Evolutionary conservation across 2,797 vertebrate genomes (phyloP), one percentile per base, ranked within the genome.

Genomic region (Chromis chromis): DNA sequence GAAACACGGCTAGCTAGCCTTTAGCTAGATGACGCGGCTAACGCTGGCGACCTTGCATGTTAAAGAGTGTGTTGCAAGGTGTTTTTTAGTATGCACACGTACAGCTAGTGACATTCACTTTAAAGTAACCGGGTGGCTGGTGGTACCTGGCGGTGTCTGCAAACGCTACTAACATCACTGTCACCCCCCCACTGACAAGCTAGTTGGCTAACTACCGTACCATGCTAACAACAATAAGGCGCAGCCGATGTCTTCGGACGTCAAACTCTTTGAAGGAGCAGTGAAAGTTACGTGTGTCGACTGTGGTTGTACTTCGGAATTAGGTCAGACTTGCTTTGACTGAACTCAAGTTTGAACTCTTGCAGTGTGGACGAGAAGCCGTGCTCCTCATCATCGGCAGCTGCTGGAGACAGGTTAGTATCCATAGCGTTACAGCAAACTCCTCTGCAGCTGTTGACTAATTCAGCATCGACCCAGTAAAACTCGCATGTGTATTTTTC

Each of bases 291-390:
- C 0, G 5, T 5, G 24, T 10, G 16, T 33, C 8, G 2, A 3
- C 13, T 36, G 19, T 10, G 1, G 31, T 4, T 53, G 0, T 39
- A 1, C 44, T 19, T 40, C 0, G 19, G 13, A 24, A 0, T 13
- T 27, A 1, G 21, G n/a, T 24, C 22, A 5, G 22, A 0, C 36
- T 60, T 4, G 0, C 3, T 3, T 44, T 60, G 2, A 25, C 50
- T 72, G 0, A 62, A 24, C 40, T 31, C 0, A 0, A 5, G 6
- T 75, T 40, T 74, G 33, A 61, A 31, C 62, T 70, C 19, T 75
- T 67, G 7, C 78, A 95, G 94, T 55, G 74, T 70, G 86, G 94
- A 94, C n/a, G 94, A 95, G 84, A 92, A 94, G 78, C 94, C 95
- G 12, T 93, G 94, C 74, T 95, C 95, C 0, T 95, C 94, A 2